Evolutionary conservation across 2,113 vertebrate species (phyloP).

Genomic region (Fulmarus glacialis): DNA sequence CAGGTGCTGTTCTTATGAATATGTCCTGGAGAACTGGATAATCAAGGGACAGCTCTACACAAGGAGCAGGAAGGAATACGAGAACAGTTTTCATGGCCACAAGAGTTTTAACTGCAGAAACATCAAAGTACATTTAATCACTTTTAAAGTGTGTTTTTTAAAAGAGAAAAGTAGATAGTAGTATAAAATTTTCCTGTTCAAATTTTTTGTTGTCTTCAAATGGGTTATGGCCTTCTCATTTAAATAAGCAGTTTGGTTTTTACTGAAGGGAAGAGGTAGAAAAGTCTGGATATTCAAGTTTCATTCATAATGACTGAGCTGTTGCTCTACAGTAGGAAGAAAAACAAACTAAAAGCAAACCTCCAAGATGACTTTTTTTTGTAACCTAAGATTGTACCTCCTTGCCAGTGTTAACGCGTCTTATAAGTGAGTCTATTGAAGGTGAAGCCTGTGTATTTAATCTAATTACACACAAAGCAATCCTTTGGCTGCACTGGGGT

Average conservation of each 20-base stretch:
- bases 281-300: neutral
- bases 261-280: neutral
- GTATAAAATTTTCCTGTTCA: neutral
- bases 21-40: conserved; percentile 19
- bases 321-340: neutral
- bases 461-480: neutral
- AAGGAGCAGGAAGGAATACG: neutral
- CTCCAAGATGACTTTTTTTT: neutral
- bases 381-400: neutral
- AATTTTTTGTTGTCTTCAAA: conserved; percentile 33
- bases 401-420: neutral
- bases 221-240: conserved; percentile 19
- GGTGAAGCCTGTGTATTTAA: neutral
- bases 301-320: neutral
- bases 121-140: neutral
- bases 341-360: conserved; percentile 11
- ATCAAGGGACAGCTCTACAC: conserved; percentile 10
- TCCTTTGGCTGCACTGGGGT: neutral
- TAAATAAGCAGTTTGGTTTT: neutral
- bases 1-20: conserved; percentile 34
- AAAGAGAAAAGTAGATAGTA: neutral
- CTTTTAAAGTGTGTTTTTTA: conserved; percentile 39
- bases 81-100: neutral
- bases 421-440: neutral
- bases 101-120: conserved; percentile 15